Evolutionary conservation across 2,888 invertebrate genomes (phyloP), one percentile per base, ranked within the genome.

Genomic region (Drosophila lacicola): DNA sequence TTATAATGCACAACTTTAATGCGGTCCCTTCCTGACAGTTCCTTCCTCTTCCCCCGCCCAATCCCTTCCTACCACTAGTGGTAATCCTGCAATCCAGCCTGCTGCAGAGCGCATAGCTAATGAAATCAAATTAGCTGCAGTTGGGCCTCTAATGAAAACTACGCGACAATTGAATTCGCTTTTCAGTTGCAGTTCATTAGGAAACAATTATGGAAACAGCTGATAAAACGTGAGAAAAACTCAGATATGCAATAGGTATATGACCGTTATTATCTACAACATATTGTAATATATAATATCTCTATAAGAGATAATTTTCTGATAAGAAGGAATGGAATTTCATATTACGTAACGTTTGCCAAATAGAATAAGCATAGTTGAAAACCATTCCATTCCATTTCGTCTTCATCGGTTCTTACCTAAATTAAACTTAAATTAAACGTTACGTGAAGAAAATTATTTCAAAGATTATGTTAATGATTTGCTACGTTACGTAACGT

Each of bases 121-220:
- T 73, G 34, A 57, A 78, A 78, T 73, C 44, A 54, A 73, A 74
- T 64, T 62, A 76, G 58, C 61, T 76, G 55, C 61, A 41, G 60
- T 57, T 74, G 54, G 9, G 9, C 13, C 42, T 44, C 19, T 77
- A 67, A 74, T 57, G 46, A 53, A 44, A 11, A 39, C 29, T 17
- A 47, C 37, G 49, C 57, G 54, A 67, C 55, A 67, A 67, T 58
- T 58, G 17, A 33, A 41, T 19, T 29, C 5, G 21, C 33, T 19
- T 25, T 14, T 10, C 9, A 65, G 25, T 50, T 44, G 8, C n/a
- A 45, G 36, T 61, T 47, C n/a, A 36, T 63, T 63, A 34, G 36
- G 17, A 9, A n/a, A 34, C 11, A 2, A 41, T 62, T 39, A 13
- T 2, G 2, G 9, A 10, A 17, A n/a, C 19, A 21, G 11, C 45